Percentiles rank a stretch among this genome's conserved stretches.
Evolutionary conservation across 2,888 invertebrate species (phyloP).

Genomic region (Nyleta sp.): DNA sequence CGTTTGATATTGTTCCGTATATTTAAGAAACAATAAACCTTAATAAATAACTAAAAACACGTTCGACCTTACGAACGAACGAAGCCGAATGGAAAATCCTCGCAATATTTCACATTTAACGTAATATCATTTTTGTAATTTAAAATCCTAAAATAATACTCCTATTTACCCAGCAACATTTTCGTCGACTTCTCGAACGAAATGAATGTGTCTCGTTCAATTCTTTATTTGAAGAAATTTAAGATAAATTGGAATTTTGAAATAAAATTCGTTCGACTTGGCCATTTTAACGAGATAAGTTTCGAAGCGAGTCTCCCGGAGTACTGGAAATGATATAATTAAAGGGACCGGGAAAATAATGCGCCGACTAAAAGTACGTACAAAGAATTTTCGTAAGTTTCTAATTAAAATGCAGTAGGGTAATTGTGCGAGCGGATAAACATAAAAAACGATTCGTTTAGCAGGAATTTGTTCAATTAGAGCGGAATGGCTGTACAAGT

Average conservation of each 20-base stretch:
- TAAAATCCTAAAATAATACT: conserved; percentile 42
- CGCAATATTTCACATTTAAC: neutral
- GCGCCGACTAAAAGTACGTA: conserved; percentile 4
- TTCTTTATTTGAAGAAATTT: conserved; percentile 59
- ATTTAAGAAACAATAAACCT: too few relatives aligned
- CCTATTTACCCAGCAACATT: conserved; percentile 36
- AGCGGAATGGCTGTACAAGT: conserved; percentile 3
- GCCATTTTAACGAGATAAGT: conserved; percentile 1
- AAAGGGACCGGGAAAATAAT: conserved; percentile 5
- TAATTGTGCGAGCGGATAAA: neutral
- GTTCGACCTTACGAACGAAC: neutral
- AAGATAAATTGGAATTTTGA: conserved; percentile 61
- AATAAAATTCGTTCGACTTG: conserved; percentile 52
- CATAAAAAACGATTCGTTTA: neutral
- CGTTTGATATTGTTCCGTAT: too few relatives aligned
- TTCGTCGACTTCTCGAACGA: conserved; percentile 19
- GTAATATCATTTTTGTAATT: conserved; percentile 33
- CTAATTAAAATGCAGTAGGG: neutral
- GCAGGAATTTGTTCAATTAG: conserved; percentile 24
- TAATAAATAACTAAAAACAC: too few relatives aligned
- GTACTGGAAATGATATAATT: conserved; percentile 14
- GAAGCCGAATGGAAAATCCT: too few relatives aligned
- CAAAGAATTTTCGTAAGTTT: conserved; percentile 6
- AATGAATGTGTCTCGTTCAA: conserved; percentile 43
- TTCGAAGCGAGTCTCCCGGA: neutral